phyloP scores from a whole-genome alignment of 2,797 vertebrate genomes.

The Hyperoplus lanceolatus region DNA sequence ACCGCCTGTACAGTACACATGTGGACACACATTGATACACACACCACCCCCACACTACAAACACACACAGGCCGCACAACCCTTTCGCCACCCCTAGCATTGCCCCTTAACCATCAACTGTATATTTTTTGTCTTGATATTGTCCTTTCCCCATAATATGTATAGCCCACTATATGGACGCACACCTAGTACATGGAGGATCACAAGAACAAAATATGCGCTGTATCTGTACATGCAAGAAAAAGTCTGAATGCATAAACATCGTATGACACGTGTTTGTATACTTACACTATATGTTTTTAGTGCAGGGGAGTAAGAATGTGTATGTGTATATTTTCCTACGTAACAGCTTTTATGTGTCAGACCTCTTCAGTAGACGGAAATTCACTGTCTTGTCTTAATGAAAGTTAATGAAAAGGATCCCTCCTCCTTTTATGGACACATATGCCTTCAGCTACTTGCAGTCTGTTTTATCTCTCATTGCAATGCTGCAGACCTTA shows the following conservation, averaged over 20 bases:
- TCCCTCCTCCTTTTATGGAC: slow-evolving; percentile 53
- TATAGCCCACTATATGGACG: slow-evolving; percentile 26
- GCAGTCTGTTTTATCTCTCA: slow-evolving; percentile 52
- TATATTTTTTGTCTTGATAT: slow-evolving; percentile 33
- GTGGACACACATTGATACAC: slow-evolving; percentile 40
- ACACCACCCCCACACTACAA: slow-evolving; percentile 9
- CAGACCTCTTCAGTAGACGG: slow-evolving; percentile 45
- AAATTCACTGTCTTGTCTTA: slow-evolving; percentile 70
- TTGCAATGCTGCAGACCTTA: slow-evolving; percentile 56
- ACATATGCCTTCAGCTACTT: slow-evolving; percentile 50
- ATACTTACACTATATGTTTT: slow-evolving; percentile 11
- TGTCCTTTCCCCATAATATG: slow-evolving; percentile 40
- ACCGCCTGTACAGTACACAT: slow-evolving; percentile 40
- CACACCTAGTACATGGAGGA: slow-evolving; percentile 31
- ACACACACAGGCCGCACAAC: slow-evolving; percentile 30
- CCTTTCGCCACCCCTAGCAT: slow-evolving; percentile 29
- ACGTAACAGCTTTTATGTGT: slow-evolving; percentile 52
- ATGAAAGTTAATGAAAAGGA: slow-evolving; percentile 75
- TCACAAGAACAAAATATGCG: slow-evolving; percentile 36
- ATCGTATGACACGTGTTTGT: slow-evolving; percentile 19
- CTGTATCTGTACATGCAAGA: slow-evolving; percentile 14
- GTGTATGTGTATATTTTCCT: slow-evolving; percentile 33
- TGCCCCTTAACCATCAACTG: slow-evolving; percentile 41
- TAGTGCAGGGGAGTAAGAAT: slow-evolving; percentile 24
- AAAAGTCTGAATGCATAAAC: slow-evolving; percentile 7